Conservation (phyloP, 92 coral and sea anemone species). For the Ricordea florida region DNA sequence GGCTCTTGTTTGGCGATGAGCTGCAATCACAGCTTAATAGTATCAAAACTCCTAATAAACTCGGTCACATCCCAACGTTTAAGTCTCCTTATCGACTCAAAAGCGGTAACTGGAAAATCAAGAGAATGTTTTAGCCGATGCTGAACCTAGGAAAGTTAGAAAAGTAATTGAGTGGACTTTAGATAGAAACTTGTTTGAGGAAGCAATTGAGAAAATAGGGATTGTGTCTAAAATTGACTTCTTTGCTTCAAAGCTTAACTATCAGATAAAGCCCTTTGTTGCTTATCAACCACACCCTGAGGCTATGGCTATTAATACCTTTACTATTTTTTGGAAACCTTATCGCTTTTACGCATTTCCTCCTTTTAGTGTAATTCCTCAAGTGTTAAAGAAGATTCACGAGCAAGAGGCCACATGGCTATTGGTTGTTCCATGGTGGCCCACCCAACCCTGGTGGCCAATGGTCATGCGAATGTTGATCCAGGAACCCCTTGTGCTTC, state of each 20-base stretch:
- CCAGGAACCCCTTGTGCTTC: constrained; percentile 43
- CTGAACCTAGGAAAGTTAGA: constrained; percentile 8
- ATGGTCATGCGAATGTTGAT: constrained; percentile 39
- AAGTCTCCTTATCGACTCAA: no score
- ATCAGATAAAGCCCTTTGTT: background rate
- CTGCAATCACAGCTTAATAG: no score
- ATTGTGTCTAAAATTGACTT: constrained; percentile 36
- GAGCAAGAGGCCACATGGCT: constrained; percentile 47
- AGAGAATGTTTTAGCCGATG: constrained; percentile 25
- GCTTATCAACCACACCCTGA: constrained; percentile 62
- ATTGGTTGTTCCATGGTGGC: constrained; percentile 51
- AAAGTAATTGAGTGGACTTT: constrained; percentile 11
- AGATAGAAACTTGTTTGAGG: constrained; percentile 9
- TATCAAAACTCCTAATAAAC: no score
- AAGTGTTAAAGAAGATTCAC: constrained; percentile 19
- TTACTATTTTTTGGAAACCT: constrained; percentile 19
- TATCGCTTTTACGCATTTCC: constrained; percentile 15
- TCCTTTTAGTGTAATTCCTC: constrained; percentile 11
- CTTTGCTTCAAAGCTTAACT: background rate
- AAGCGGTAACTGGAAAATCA: no score
- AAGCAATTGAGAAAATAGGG: constrained; percentile 5
- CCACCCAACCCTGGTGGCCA: constrained; percentile 70
- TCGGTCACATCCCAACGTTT: no score
- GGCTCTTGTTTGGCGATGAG: no score
- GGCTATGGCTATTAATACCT: constrained; percentile 24